These are phyloP conservation scores for Minunthozetes semirufus DNA, from an alignment of 2,888 invertebrate species.

Conservation along the genomic window DNA sequence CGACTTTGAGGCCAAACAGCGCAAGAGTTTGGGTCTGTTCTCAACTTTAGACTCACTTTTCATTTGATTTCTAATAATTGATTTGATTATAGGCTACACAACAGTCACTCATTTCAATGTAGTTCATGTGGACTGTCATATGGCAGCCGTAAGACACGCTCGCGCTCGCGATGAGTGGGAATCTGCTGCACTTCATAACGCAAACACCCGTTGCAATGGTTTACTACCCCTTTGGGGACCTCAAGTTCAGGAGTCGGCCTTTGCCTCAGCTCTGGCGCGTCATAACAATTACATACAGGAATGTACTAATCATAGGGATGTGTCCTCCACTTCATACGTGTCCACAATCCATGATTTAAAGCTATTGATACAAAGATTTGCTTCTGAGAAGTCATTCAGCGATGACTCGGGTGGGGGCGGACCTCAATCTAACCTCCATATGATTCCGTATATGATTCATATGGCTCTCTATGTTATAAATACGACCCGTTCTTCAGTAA, in stretches of 20 bases:
- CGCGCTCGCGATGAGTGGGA: slow-evolving; percentile 90
- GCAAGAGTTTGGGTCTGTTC: slow-evolving; percentile 65
- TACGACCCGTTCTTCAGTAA: slow-evolving; percentile 56
- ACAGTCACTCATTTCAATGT: slow-evolving; percentile 98
- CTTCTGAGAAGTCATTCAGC: slow-evolving; percentile 90
- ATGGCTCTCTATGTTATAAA: slow-evolving; percentile 90
- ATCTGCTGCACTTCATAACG: slow-evolving; percentile 93
- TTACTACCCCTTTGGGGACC: slow-evolving; percentile 94
- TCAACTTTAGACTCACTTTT: neutral
- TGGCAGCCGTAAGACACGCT: slow-evolving; percentile 75
- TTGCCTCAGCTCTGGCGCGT: slow-evolving; percentile 85
- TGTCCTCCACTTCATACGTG: slow-evolving; percentile 46
- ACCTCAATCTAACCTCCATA: slow-evolving; percentile 92
- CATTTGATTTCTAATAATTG: neutral
- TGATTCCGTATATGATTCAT: slow-evolving; percentile 86
- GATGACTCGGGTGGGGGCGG: slow-evolving; percentile 96
- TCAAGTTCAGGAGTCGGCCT: slow-evolving; percentile 81
- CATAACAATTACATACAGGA: slow-evolving; percentile 53
- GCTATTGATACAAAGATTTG: slow-evolving; percentile 75
- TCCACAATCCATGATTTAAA: slow-evolving; percentile 87
- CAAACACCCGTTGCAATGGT: slow-evolving; percentile 95
- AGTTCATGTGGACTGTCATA: slow-evolving; percentile 96
- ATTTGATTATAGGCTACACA: slow-evolving; percentile 58
- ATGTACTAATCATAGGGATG: slow-evolving; percentile 50
- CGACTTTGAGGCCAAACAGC: slow-evolving; percentile 77